These are phyloP conservation scores for Pollenia amentaria DNA, from an alignment of 2,888 invertebrate species.

Conservation along the genomic window DNA sequence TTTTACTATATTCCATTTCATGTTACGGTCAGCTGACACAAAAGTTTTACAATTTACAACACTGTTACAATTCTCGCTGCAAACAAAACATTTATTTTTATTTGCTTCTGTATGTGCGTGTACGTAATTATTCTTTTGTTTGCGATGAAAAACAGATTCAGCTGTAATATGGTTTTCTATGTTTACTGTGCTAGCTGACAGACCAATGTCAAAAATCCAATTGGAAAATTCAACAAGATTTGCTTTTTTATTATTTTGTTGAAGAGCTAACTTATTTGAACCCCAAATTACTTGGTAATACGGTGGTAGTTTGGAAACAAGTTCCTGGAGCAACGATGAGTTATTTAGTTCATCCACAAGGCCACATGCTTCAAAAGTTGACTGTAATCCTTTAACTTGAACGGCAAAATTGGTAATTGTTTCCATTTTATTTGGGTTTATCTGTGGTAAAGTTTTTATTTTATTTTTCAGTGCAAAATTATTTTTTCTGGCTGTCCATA, in stretches of 20 bases:
- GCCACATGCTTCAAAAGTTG: slow-evolving; percentile 63
- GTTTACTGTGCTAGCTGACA: slow-evolving; percentile 55
- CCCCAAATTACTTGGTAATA: slow-evolving; percentile 65
- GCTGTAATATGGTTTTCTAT: slow-evolving; percentile 18
- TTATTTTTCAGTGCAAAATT: slow-evolving; percentile 58
- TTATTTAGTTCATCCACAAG: slow-evolving; percentile 65
- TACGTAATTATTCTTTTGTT: slow-evolving; percentile 38
- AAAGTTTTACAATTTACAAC: slow-evolving; percentile 49
- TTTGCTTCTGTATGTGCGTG: slow-evolving; percentile 36
- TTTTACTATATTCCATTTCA: slow-evolving; percentile 61
- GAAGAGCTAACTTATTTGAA: slow-evolving; percentile 45
- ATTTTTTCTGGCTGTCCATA: slow-evolving; percentile 70
- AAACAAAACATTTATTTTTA: slow-evolving; percentile 55
- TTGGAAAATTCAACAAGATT: slow-evolving; percentile 57
- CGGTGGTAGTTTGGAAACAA: slow-evolving; percentile 64
- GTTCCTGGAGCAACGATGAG: slow-evolving; percentile 67
- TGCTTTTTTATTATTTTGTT: slow-evolving; percentile 53
- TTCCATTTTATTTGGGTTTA: slow-evolving; percentile 66
- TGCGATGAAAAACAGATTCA: slow-evolving; percentile 19
- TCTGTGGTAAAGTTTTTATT: slow-evolving; percentile 58
- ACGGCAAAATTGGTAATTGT: slow-evolving; percentile 60
- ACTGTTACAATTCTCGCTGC: slow-evolving; percentile 47
- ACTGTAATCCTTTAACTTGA: slow-evolving; percentile 52
- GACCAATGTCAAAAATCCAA: slow-evolving; percentile 59
- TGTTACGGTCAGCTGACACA: slow-evolving; percentile 54